phyloP scores from a whole-genome alignment of 2,888 invertebrate species.

The Tenthredo distinguenda region DNA sequence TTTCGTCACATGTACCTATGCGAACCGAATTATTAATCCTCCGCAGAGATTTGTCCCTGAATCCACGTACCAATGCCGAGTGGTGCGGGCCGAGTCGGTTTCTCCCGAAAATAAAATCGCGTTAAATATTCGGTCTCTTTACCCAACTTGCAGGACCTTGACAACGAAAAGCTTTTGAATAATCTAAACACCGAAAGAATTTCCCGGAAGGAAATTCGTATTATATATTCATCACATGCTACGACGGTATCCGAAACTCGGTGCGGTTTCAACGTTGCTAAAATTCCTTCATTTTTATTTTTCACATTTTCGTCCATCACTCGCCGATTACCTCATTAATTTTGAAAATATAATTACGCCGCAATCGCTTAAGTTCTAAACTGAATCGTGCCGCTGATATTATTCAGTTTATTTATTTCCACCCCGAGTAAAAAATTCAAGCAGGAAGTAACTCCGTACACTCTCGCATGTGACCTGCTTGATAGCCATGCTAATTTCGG shows the following conservation, averaged over 20 bases:
- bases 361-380: not conserved
- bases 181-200: slow-evolving; percentile 2
- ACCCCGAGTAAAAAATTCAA: not conserved
- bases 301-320: not conserved
- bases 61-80: not conserved
- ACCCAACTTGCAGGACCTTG: not conserved
- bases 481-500: slow-evolving; percentile 31
- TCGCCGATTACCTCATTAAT: not conserved
- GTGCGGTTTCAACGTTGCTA: not conserved
- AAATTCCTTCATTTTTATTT: not conserved
- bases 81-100: not conserved
- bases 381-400: not conserved
- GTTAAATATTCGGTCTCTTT: not conserved
- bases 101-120: not conserved
- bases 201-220: slow-evolving; percentile 10
- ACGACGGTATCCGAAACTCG: slow-evolving; percentile 8
- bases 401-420: not conserved
- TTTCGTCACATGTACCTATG: not conserved
- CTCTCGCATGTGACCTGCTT: slow-evolving; percentile 5
- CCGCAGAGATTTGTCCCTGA: not conserved
- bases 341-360: slow-evolving; percentile 1
- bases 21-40: not conserved
- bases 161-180: slow-evolving; percentile 27
- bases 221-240: slow-evolving; percentile 29
- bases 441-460: not conserved